Evolutionary conservation across 1,140 invertebrate species (phyloP).

Genomic region (Pemphigus obesinymphae): DNA sequence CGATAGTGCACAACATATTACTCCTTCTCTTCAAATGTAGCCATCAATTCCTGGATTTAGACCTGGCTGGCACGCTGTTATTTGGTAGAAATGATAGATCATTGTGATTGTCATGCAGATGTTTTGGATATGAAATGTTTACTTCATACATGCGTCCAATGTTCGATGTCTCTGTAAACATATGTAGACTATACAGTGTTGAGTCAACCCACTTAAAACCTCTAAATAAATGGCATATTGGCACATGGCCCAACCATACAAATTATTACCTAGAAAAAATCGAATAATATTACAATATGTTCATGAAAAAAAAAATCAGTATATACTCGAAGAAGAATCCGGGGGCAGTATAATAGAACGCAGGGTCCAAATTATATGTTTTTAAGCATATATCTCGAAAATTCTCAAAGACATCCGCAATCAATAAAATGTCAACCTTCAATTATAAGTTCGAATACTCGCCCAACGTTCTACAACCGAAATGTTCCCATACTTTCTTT

Average conservation of each 20-base stretch:
- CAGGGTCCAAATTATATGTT: too few relatives aligned
- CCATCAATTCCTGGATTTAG: too few relatives aligned
- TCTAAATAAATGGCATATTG: background rate
- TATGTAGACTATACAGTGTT: background rate
- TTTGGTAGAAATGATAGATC: too few relatives aligned
- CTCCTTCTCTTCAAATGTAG: too few relatives aligned
- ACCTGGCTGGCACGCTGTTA: too few relatives aligned
- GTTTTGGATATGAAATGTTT: background rate
- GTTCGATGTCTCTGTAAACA: background rate
- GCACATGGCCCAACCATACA: slow-evolving; percentile 42
- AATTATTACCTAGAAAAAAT: too few relatives aligned
- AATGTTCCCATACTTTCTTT: too few relatives aligned
- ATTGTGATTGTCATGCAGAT: too few relatives aligned
- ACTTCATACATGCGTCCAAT: background rate
- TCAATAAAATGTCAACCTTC: slow-evolving; percentile 51
- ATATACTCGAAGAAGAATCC: too few relatives aligned
- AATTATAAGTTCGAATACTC: slow-evolving; percentile 53
- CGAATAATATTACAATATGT: background rate
- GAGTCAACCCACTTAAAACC: background rate
- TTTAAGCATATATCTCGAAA: slow-evolving; percentile 52
- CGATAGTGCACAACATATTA: too few relatives aligned
- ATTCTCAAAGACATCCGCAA: slow-evolving; percentile 51
- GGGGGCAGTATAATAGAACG: too few relatives aligned
- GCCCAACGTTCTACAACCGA: slow-evolving; percentile 49
- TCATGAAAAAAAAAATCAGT: too few relatives aligned